Evolutionary conservation across 1,140 invertebrate species (phyloP).

Genomic region (Paraescarpia echinospica): DNA sequence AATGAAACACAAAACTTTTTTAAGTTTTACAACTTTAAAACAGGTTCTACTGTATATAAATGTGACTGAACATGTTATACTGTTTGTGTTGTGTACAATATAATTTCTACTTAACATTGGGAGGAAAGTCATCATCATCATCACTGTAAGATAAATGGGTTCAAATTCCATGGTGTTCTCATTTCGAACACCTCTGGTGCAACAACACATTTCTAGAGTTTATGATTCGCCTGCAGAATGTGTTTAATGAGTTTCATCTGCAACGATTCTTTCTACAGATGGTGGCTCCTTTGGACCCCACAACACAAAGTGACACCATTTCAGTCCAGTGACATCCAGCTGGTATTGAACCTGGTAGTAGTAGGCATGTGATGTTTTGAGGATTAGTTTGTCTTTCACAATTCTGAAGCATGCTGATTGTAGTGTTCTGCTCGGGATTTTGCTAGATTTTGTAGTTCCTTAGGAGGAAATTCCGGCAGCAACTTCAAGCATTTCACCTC

Average conservation of each 20-base stretch:
- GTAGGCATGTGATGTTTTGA: not conserved
- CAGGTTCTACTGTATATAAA: not conserved
- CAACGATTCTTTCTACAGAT: not conserved
- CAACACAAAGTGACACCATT: too few relatives aligned
- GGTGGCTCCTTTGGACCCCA: not conserved
- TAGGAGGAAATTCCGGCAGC: too few relatives aligned
- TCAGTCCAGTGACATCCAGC: too few relatives aligned
- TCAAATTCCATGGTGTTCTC: not conserved
- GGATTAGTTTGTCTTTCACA: not conserved
- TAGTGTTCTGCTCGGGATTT: not conserved
- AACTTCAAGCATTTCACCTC: too few relatives aligned
- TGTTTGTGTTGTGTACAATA: not conserved
- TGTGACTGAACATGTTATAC: not conserved
- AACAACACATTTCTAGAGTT: conserved; percentile 6
- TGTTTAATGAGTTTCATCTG: not conserved
- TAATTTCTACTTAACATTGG: not conserved
- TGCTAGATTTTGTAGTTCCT: too few relatives aligned
- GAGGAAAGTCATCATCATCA: not conserved
- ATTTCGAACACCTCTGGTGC: conserved; percentile 7
- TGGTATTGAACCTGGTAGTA: too few relatives aligned
- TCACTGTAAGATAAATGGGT: not conserved
- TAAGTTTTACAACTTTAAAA: not conserved
- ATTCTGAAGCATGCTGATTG: too few relatives aligned
- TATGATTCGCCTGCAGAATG: not conserved
- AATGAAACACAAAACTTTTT: too few relatives aligned